phyloP scores from a whole-genome alignment of 2,797 vertebrate genomes.

The Pachyuromys duprasi region DNA sequence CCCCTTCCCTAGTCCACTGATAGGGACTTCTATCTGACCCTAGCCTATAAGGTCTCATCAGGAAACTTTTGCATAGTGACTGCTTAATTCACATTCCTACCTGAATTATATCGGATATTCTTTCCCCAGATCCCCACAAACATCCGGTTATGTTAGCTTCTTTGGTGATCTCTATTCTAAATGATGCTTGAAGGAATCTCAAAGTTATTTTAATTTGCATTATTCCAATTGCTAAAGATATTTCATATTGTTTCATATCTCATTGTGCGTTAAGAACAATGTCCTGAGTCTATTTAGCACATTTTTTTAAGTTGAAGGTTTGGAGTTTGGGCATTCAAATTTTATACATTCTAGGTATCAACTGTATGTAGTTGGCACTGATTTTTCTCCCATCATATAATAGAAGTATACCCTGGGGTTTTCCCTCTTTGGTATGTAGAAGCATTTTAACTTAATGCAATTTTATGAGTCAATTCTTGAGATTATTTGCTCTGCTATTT shows the following conservation, averaged over 20 bases:
- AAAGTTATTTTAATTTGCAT: neutral
- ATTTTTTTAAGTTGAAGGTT: neutral
- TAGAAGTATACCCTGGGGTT: neutral
- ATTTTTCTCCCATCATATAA: neutral
- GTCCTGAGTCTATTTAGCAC: neutral
- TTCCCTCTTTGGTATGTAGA: neutral
- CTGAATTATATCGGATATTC: too few relatives aligned
- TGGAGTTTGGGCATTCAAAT: neutral
- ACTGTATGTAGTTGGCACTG: too few relatives aligned
- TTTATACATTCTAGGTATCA: neutral
- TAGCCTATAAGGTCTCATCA: too few relatives aligned
- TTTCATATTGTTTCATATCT: neutral
- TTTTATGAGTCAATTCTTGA: neutral
- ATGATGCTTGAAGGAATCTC: neutral
- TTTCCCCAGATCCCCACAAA: neutral
- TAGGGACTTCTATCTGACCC: too few relatives aligned
- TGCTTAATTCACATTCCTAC: neutral
- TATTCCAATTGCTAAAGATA: neutral
- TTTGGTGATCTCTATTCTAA: neutral
- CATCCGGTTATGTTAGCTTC: neutral
- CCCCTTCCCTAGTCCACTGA: too few relatives aligned
- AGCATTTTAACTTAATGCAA: neutral
- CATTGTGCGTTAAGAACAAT: neutral
- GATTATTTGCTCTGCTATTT: neutral
- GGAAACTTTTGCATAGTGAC: neutral